Percentiles rank a stretch among this genome's conserved stretches.
These are phyloP conservation scores for Aquatica leii DNA, from an alignment of 2,888 invertebrate species.

Conservation along the genomic window DNA sequence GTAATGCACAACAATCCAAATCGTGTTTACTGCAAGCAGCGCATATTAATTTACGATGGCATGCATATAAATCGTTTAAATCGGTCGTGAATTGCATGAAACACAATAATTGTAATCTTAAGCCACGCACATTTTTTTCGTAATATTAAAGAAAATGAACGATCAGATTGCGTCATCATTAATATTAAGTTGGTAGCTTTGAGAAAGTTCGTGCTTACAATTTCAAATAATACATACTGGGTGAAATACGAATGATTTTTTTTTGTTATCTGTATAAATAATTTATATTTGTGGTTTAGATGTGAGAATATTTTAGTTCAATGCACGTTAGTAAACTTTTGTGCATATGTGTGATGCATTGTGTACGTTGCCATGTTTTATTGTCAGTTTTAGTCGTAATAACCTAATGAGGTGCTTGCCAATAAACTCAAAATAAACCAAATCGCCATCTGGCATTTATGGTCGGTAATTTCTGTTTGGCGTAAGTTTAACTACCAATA, in stretches of 20 bases:
- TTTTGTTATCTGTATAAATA: slow-evolving; percentile 17
- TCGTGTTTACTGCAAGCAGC: not conserved
- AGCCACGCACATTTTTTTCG: not conserved
- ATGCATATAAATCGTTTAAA: slow-evolving; percentile 9
- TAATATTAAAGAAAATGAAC: slow-evolving; percentile 5
- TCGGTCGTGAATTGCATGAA: not conserved
- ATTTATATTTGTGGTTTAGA: slow-evolving; percentile 22
- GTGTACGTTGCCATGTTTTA: not conserved
- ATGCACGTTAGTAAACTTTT: slow-evolving; percentile 24
- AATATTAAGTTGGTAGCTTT: slow-evolving; percentile 20
- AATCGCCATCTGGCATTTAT: slow-evolving; percentile 47
- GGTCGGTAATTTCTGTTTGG: slow-evolving; percentile 19
- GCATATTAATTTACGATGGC: not conserved
- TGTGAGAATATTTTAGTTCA: slow-evolving; percentile 21
- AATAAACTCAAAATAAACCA: slow-evolving; percentile 47
- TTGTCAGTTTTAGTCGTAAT: slow-evolving; percentile 34
- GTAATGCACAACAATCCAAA: no score
- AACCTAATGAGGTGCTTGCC: slow-evolving; percentile 45
- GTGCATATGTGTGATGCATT: not conserved
- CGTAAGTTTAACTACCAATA: no score
- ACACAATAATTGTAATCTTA: not conserved
- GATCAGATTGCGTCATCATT: slow-evolving; percentile 14
- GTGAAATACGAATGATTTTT: slow-evolving; percentile 20
- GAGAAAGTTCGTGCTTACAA: slow-evolving; percentile 16
- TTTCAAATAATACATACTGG: slow-evolving; percentile 17